phyloP scores from a whole-genome alignment of 2,888 invertebrate species.

The Xestia c-nigrum region DNA sequence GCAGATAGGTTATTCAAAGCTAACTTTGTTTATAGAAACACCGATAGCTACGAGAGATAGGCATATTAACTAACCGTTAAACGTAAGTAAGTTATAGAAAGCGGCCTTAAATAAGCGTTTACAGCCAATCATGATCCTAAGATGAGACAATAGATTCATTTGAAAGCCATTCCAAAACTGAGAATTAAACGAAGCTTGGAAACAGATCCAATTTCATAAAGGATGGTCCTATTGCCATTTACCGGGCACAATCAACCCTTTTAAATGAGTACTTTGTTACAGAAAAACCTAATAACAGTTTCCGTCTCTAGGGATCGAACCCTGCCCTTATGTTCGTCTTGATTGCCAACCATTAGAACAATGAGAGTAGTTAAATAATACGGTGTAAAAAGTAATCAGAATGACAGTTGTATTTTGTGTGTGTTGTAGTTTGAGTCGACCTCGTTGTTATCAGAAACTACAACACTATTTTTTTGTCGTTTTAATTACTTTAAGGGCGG shows the following conservation, averaged over 20 bases:
- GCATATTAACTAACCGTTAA: too few species aligned
- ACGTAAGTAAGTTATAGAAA: too few species aligned
- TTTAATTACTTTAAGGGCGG: too few species aligned
- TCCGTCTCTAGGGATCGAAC: constrained; percentile 27
- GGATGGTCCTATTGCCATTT: constrained; percentile 12
- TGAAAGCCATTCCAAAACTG: not conserved
- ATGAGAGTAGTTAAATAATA: constrained; percentile 17
- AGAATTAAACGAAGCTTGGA: constrained; percentile 1
- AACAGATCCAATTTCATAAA: constrained; percentile 31
- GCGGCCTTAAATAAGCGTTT: not conserved
- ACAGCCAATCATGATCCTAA: not conserved
- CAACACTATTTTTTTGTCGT: too few species aligned
- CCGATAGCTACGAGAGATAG: too few species aligned
- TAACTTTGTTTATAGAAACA: too few species aligned
- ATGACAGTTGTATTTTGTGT: not conserved
- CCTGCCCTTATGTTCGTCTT: constrained; percentile 28
- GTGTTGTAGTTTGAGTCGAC: not conserved
- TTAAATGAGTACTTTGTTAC: constrained; percentile 40
- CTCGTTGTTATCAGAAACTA: not conserved
- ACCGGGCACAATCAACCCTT: constrained; percentile 40
- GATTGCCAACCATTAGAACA: constrained; percentile 42
- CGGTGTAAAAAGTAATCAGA: constrained; percentile 24
- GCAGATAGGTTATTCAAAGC: too few species aligned
- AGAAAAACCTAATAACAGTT: constrained; percentile 49
- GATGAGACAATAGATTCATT: constrained; percentile 2